Base-by-base conservation (phyloP, 64 coral and sea anemone genomes). In the Acropora tenuis region DNA sequence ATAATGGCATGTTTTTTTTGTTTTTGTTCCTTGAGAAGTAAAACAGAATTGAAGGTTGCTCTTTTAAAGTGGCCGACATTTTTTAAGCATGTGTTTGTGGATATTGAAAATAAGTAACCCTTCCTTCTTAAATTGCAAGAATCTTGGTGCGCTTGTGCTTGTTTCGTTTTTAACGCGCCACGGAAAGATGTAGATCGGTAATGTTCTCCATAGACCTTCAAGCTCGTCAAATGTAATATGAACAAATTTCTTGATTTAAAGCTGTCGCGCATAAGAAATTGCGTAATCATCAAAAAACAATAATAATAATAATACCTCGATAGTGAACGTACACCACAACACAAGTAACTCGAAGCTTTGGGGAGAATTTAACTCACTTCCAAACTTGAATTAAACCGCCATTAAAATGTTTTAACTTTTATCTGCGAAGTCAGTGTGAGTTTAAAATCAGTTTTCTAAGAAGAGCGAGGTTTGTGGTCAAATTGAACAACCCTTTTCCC, bases 31-130 rank as follows among this genome's bases (percentile, higher is more conserved):
- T 30, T 30, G 30, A 30, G 30, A 30, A 30, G 30, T 30, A 30
- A 30, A 30, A 30, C 30, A 71, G 72, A 71, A 71, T 85, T 12
- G 72, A 67, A 48, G 80, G 60, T 71, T 85, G 67, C 47, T 72
- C 75, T 71, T 6, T 30, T 50, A 20, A 69, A 3, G 41, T 5
- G 13, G 58, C 61, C 80, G 43, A 47, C 42, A 19, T 63, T 81
- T 63, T 63, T 63, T 63, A 13, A 10, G 3, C 16, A 13, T 3
- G 6, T 7, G 6, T 63, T 63, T 63, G 52, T 55, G 52, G 4
- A 9, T 55, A 55, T 55, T 55, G 9, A 55, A 55, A 55, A 9
- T 55, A 5, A 55, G 52, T 9, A 55, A 55, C 30, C 30, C 4
- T 55, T 55, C 9, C 52, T 55, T 55, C 9, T 9, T 5, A 55